Base-by-base conservation (phyloP, 2,797 vertebrate species). In the Acridotheres tristis region DNA sequence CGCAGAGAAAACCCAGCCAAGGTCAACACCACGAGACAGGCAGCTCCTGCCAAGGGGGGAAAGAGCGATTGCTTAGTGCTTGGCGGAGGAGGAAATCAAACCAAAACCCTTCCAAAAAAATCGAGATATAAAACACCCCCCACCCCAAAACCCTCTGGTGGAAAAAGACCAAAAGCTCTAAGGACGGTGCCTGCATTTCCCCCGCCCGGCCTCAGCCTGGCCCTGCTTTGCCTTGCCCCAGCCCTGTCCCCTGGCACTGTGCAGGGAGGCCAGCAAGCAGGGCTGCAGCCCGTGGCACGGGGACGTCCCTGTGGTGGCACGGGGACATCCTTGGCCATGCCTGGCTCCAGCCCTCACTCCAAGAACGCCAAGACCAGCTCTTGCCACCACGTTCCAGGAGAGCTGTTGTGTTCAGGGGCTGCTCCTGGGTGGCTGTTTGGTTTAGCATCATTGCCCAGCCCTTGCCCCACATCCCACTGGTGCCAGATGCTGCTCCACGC, bases 1-100 rank as follows among this genome's bases (percentile, higher is more conserved):
- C 97, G 1, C 95, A 79, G 68, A 66, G 78, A 61, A 75, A 96
- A 92, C 94, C 20, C 65, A 85, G 98, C 98, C 98, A 98, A 98
- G 97, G 98, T 97, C 98, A 98, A 98, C 97, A 98, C 97, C 97
- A 89, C 66, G 83, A 96, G 97, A 96, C 96, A 89, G 96, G 93
- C 88, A 93, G 89, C 50, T 94, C 83, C 89, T 97, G 97, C 97
- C 98, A 98, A 97, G 93, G 89, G 29, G 91, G 36, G 84, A 96
- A 92, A 96, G 96, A 97, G 94, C 85, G 11, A 96, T 96, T 76
- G 43, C 90, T 96, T 91, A 95, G 95, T 82, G 92, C 96, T 95
- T 93, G 93, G 95, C 78, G 30, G 89, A 92, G 91, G 73, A 94
- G 95, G 96, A 96, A 96, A 96, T 95, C 92, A 97, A 97, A 94